These are phyloP conservation scores for Phenganax stokvisi DNA, from an alignment of 92 coral and sea anemone genomes.

Conservation along the genomic window DNA sequence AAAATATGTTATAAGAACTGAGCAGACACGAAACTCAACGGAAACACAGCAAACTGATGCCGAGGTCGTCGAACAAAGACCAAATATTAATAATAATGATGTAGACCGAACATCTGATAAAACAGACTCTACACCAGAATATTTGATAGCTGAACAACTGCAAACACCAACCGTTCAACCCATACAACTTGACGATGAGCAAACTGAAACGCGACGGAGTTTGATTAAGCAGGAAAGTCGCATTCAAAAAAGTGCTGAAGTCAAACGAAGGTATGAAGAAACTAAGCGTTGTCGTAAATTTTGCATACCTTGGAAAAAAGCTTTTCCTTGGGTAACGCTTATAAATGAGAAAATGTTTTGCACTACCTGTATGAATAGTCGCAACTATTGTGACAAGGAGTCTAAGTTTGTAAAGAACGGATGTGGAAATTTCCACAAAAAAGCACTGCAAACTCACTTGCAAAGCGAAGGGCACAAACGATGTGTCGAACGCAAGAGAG, in stretches of 20 bases:
- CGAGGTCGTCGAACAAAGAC: too few species aligned
- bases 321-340: conserved; percentile 22
- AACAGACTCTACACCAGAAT: too few species aligned
- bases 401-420: conserved; percentile 34
- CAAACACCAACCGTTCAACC: too few species aligned
- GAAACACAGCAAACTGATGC: too few species aligned
- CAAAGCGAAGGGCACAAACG: conserved; percentile 5
- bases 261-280: conserved; percentile 13
- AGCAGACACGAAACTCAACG: too few species aligned
- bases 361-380: conserved; percentile 4
- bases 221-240: conserved; percentile 15
- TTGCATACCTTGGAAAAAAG: neutral
- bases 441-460: conserved; percentile 13
- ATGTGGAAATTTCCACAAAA: conserved; percentile 22
- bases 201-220: neutral
- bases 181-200: too few species aligned
- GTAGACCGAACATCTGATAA: too few species aligned
- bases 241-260: conserved; percentile 12
- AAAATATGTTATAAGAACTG: too few species aligned
- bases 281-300: conserved; percentile 25
- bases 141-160: too few species aligned
- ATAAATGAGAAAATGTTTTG: conserved; percentile 28
- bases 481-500: conserved; percentile 22
- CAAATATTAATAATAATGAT: too few species aligned
- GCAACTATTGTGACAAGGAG: conserved; percentile 21